Base-by-base conservation (phyloP, 2,888 invertebrate species). In the Amitus sp. region DNA sequence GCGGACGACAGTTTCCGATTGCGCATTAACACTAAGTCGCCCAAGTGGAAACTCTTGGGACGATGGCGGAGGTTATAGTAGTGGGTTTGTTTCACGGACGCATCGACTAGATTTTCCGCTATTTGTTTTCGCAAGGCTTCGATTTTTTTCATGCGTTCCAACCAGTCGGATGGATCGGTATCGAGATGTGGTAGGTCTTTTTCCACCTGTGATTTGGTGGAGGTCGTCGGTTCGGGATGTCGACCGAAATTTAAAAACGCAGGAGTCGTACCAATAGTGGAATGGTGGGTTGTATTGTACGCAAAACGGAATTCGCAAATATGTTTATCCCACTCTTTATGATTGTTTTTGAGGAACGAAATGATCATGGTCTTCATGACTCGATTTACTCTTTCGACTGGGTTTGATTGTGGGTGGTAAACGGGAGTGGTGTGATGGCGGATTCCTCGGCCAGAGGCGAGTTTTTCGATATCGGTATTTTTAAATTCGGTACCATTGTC, bases 401-500 rank as follows among this genome's bases (percentile, higher is more conserved):
- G 43, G 13, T 51, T 51, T 1, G 43, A 1, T n/a, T 51, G 51
- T 3, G 51, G 42, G 10, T 42, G 43, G 17, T 51, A 51, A 12
- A 34, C 5, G 17, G 50, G 58, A 10, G 51, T 52, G 1, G 43
- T 43, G 0, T 6, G 2, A 9, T 48, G 49, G 13, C 2, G 9
- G 1, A 39, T 28, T 0, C 23, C 15, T 10, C 12, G 7, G 1
- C 19, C 19, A 1, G 1, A 6, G 0, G 27, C 40, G 1, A 48
- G n/a, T 3, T 20, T 10, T 0, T 17, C 20, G 0, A 59, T 7
- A 1, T 20, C 15, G 4, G 23, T 37, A 20, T 64, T 62, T 0
- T 43, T 43, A 34, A 68, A 70, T 19, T 69, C 65, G 0, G 63
- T 63, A 0, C 71, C 72, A 43, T 72, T 71, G 33, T 73, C 73